These are phyloP conservation scores for Hydrozoanthus tunicans DNA, from an alignment of 64 coral and sea anemone genomes.

Conservation along the genomic window DNA sequence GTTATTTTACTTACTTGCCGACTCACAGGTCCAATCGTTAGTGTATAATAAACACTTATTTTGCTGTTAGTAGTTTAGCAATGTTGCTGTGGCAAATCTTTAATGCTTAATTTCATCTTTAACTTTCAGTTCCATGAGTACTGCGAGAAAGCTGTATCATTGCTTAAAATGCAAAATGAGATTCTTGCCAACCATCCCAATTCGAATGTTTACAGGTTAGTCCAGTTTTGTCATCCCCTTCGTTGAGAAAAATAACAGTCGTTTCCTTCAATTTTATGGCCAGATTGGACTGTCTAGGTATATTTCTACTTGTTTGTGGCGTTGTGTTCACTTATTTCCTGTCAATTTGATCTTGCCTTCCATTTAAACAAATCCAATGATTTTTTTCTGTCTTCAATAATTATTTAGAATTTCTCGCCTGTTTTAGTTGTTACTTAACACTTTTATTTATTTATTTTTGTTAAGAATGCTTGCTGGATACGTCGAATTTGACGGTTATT, in stretches of 20 bases:
- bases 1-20: too few species aligned
- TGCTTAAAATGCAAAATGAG: slow-evolving; percentile 90
- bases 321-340: too few species aligned
- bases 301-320: too few species aligned
- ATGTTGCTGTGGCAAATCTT: background rate
- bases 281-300: too few species aligned
- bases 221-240: too few species aligned
- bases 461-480: slow-evolving; percentile 93
- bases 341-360: too few species aligned
- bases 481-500: slow-evolving; percentile 99
- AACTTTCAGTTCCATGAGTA: slow-evolving; percentile 71
- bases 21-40: too few species aligned
- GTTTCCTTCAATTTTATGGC: too few species aligned
- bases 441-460: background rate
- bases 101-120: background rate
- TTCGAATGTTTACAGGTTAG: slow-evolving; percentile 97
- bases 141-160: slow-evolving; percentile 89
- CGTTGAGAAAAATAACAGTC: too few species aligned
- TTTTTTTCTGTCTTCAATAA: background rate
- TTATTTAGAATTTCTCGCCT: background rate
- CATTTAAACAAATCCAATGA: too few species aligned
- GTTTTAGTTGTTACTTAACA: background rate
- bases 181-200: slow-evolving; percentile 95
- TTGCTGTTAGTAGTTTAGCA: background rate
- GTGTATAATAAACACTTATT: background rate